A percentile compares a stretch with the other conserved stretches of the same genome.
These are phyloP conservation scores for Malurus alboscapulatus DNA, from an alignment of 2,113 vertebrate genomes.

Conservation along the genomic window DNA sequence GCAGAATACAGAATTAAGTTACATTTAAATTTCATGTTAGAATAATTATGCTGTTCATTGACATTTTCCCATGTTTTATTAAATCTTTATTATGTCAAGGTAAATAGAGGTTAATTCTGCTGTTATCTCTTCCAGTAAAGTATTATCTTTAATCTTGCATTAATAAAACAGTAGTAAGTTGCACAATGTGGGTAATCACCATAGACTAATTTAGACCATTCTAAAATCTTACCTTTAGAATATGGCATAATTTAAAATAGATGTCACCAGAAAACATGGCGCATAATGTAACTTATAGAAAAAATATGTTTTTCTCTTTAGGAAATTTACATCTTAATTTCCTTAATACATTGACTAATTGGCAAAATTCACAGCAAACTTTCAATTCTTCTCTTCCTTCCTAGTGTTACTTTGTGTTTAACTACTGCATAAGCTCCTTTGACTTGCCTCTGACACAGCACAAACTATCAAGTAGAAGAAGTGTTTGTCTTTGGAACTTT, in stretches of 20 bases:
- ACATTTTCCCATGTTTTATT: constrained; percentile 79
- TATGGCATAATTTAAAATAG: constrained; percentile 62
- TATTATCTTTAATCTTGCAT: constrained; percentile 81
- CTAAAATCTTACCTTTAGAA: constrained; percentile 63
- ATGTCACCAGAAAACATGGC: constrained; percentile 55
- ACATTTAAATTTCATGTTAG: constrained; percentile 78
- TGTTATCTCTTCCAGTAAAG: constrained; percentile 73
- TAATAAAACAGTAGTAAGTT: constrained; percentile 79
- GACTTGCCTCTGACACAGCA: not conserved
- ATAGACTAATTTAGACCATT: constrained; percentile 72
- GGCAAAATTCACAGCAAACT: not conserved
- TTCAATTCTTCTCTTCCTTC: not conserved
- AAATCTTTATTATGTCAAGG: constrained; percentile 79
- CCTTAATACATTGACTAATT: not conserved
- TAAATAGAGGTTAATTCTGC: constrained; percentile 82
- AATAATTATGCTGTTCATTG: constrained; percentile 78
- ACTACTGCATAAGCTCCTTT: not conserved
- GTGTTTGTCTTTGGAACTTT: not conserved
- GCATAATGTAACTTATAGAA: not conserved
- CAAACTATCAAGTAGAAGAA: not conserved
- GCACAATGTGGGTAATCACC: constrained; percentile 72
- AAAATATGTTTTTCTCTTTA: not conserved
- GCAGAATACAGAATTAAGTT: constrained; percentile 76
- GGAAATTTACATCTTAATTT: not conserved
- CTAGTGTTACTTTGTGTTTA: not conserved